Percentiles rank a stretch among this genome's conserved stretches.
Evolutionary conservation across 2,113 vertebrate genomes (phyloP).

Genomic region (Alligator sinensis): DNA sequence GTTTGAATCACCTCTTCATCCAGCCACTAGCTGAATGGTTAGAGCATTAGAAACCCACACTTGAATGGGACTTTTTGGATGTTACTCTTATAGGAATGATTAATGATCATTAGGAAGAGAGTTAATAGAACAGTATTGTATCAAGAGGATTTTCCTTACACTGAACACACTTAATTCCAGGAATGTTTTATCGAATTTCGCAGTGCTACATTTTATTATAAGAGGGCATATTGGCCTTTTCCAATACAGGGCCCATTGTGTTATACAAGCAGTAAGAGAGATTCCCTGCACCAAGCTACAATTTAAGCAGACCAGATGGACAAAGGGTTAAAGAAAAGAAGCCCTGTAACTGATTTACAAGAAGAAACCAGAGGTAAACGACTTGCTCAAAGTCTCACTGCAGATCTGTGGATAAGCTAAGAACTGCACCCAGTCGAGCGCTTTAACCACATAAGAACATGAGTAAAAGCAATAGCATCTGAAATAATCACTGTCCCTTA

Average conservation of each 20-base stretch:
- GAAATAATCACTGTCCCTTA: neutral
- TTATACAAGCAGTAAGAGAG: neutral
- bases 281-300: neutral
- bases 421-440: neutral
- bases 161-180: neutral
- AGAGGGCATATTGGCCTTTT: rapidly evolving
- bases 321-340: neutral
- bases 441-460: neutral
- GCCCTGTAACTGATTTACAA: neutral
- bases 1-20: neutral
- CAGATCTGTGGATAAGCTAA: neutral
- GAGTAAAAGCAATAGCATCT: neutral
- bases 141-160: neutral
- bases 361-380: neutral
- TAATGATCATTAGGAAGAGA: neutral
- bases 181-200: neutral
- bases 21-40: neutral
- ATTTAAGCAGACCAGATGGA: neutral
- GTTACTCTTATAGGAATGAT: neutral
- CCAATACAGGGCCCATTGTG: rapidly evolving
- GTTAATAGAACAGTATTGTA: neutral
- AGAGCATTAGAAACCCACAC: neutral
- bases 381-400: neutral
- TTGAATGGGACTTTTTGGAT: neutral
- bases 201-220: neutral